Conservation (phyloP, 2,888 invertebrate species). For the Prosapia bicincta region DNA sequence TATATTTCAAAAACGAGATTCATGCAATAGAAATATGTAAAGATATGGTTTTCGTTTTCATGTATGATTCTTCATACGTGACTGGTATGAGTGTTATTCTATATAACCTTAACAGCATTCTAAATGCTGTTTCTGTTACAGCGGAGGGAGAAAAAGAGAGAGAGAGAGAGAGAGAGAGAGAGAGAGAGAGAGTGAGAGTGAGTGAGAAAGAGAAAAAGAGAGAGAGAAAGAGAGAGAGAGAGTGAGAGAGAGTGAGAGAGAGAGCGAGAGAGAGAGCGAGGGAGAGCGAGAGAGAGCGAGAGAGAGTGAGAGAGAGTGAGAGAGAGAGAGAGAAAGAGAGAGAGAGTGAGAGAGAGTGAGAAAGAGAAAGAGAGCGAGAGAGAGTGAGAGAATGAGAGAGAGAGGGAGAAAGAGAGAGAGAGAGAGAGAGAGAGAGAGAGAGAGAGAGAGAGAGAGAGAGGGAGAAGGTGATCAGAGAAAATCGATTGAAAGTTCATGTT, state of each 20-base stretch:
- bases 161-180: background rate
- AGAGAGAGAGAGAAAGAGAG: background rate
- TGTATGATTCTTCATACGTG: no score
- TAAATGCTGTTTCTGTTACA: no score
- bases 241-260: background rate
- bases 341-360: background rate
- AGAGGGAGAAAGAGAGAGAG: background rate
- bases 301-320: background rate
- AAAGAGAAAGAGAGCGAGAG: background rate
- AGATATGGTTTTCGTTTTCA: no score
- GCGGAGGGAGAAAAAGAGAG: background rate
- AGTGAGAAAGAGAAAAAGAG: background rate
- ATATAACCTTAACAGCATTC: no score
- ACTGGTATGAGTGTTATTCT: no score
- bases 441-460: conserved; percentile 1
- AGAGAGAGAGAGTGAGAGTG: background rate
- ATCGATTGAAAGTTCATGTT: no score
- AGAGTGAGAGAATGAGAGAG: background rate
- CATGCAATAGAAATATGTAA: no score
- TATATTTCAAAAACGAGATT: no score
- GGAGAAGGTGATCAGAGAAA: background rate
- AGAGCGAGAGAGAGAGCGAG: background rate
- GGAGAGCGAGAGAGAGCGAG: background rate
- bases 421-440: background rate
- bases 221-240: background rate